Evolutionary conservation across 2,797 vertebrate species (phyloP).

Genomic region (Phrynocephalus forsythii): DNA sequence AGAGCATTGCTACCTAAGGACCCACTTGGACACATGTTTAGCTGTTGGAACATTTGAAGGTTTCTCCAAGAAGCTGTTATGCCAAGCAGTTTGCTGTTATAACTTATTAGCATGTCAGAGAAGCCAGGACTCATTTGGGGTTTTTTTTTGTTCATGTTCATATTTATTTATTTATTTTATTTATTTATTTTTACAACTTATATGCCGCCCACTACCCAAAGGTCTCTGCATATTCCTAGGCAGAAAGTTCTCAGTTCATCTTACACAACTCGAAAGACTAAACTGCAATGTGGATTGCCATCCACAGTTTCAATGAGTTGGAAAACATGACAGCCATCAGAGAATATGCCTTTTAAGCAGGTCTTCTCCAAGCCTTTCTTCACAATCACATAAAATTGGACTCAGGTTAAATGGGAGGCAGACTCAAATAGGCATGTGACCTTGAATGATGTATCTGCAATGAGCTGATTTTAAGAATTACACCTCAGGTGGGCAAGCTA

Average conservation of each 20-base stretch:
- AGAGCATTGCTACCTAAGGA: background rate
- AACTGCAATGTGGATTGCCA: background rate
- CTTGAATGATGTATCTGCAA: background rate
- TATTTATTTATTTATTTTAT: too few relatives aligned
- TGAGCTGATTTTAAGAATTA: background rate
- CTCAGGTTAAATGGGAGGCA: background rate
- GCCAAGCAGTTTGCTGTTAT: background rate
- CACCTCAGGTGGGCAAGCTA: background rate
- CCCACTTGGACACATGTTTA: background rate
- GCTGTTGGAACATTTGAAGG: background rate
- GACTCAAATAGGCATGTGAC: background rate
- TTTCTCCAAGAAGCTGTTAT: background rate
- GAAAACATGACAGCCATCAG: background rate
- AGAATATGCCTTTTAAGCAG: background rate
- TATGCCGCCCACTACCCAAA: background rate
- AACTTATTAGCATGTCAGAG: too few relatives aligned
- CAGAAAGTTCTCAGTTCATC: background rate
- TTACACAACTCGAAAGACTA: background rate
- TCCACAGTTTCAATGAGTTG: background rate
- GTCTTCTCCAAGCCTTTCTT: background rate
- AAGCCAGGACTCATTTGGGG: too few relatives aligned
- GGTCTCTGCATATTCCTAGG: too few relatives aligned
- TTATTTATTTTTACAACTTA: background rate
- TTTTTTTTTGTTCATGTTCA: too few relatives aligned
- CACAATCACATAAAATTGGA: background rate